These are phyloP conservation scores for Cetoscarus ocellatus DNA, from an alignment of 2,797 vertebrate genomes.

Conservation along the genomic window DNA sequence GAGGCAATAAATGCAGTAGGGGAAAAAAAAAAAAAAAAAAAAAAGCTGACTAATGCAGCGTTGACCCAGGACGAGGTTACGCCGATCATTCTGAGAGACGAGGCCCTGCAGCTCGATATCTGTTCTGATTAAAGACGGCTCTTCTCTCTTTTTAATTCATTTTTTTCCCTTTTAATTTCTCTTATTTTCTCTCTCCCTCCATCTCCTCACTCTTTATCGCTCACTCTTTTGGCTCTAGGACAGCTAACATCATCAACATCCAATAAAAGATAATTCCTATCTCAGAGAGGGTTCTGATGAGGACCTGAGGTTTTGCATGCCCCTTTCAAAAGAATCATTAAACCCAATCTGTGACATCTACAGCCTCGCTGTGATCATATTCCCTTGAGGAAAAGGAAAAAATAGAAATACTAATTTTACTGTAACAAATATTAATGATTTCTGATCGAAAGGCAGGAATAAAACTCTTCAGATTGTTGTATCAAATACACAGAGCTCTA, in stretches of 20 bases:
- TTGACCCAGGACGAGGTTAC: conserved; percentile 53
- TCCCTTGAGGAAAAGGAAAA: conserved; percentile 44
- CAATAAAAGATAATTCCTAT: conserved; percentile 72
- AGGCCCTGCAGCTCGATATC: conserved; percentile 38
- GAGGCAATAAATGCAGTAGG: conserved; percentile 28
- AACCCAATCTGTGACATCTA: conserved; percentile 46
- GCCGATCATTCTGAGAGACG: conserved; percentile 55
- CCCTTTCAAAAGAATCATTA: conserved; percentile 59
- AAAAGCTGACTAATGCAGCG: conserved; percentile 61
- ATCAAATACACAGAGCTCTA: too few relatives aligned
- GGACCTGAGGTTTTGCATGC: conserved; percentile 43
- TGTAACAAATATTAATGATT: background rate
- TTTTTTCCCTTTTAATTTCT: conserved; percentile 46
- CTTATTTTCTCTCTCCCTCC: conserved; percentile 53
- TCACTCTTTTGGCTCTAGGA: conserved; percentile 45
- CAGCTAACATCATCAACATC: conserved; percentile 75
- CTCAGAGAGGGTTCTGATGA: conserved; percentile 60
- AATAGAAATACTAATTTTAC: background rate
- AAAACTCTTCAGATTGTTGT: too few relatives aligned
- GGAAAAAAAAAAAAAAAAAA: conserved; percentile 15
- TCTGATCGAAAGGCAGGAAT: background rate
- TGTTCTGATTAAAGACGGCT: conserved; percentile 51
- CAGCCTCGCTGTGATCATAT: conserved; percentile 31
- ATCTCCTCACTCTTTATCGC: conserved; percentile 37
- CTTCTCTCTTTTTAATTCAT: conserved; percentile 12